Base-by-base conservation (phyloP, 2,888 invertebrate genomes). In the Mycalesis mineus region DNA sequence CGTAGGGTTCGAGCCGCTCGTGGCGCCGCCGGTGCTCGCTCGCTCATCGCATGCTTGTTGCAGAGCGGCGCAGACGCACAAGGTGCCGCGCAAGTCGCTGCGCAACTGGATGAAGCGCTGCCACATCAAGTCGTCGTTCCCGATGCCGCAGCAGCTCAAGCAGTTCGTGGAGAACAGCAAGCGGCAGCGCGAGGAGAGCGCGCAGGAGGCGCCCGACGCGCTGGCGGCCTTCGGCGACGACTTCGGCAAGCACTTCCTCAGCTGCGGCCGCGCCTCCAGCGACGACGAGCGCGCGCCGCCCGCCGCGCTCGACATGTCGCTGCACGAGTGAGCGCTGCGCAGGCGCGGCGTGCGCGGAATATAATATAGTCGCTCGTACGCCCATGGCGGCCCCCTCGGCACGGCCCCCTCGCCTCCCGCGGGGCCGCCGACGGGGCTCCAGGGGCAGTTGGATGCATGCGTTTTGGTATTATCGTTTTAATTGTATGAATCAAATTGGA, bases 91-190 rank as follows among this genome's bases (percentile, higher is more conserved):
- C 14, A 92, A 92, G 56, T 92, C 92, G 0, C 80, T 92, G 0
- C 83, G 92, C 2, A 92, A 92, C 74, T 92, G 92, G 91, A 92
- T 92, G 92, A 92, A 92, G 65, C 78, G 92, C 0, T 91, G 91
- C 71, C 91, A 91, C 75, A 92, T 92, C 11, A 91, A 91, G 57
- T 91, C 91, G 0, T 91, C 91, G 0, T 91, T 90, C 74, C 91
- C 91, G 0, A 91, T 91, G 91, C 91, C 91, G 0, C 90, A 91
- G 39, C 91, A 91, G 59, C 69, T 91, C 0, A 90, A 91, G 56
- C 91, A 91, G 53, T 91, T 91, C 57, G 91, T 91, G 0, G 91
- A 91, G 53, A 91, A 91, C 68, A 89, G 88, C 74, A 88, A 87
- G 59, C 85, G 82, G 61, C 88, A 88, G 60, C 85, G 90, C 15